These are phyloP conservation scores for Creontiades dilutus DNA, from an alignment of 2,888 invertebrate species.

Conservation along the genomic window DNA sequence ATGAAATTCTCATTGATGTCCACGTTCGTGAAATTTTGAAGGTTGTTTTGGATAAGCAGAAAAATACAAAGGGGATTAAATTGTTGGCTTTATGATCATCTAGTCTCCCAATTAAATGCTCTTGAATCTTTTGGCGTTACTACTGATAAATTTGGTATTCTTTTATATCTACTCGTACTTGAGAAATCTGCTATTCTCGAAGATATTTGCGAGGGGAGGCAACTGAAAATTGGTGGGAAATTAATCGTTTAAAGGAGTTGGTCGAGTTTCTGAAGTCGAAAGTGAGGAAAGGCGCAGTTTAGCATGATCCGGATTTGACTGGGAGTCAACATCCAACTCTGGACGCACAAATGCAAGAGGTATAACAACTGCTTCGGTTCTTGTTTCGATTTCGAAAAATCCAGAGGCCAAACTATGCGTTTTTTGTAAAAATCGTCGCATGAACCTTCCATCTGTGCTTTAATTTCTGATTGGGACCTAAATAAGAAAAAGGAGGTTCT, in stretches of 20 bases:
- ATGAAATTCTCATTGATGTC: slow-evolving; percentile 76
- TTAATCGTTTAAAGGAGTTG: no score
- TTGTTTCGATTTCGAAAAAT: not conserved
- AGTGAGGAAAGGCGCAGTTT: not conserved
- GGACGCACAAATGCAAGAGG: not conserved
- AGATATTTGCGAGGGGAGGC: slow-evolving; percentile 67
- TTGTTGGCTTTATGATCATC: no score
- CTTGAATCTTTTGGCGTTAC: slow-evolving; percentile 39
- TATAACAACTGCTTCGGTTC: not conserved
- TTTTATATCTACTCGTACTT: slow-evolving; percentile 42
- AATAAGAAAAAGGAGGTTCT: not conserved
- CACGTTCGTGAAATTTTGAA: no score
- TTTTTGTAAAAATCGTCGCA: slow-evolving; percentile 15
- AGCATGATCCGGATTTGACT: not conserved
- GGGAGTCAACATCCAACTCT: not conserved
- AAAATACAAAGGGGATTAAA: no score
- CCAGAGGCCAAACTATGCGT: not conserved
- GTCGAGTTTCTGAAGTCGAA: no score
- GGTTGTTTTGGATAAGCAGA: no score
- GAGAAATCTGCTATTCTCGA: slow-evolving; percentile 28
- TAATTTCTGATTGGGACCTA: not conserved
- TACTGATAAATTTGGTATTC: slow-evolving; percentile 12
- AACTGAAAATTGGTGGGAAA: no score
- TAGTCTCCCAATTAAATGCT: no score
- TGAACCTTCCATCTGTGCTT: not conserved